Percentiles rank a stretch among this genome's conserved stretches.
These are phyloP conservation scores for Nettapus auritus DNA, from an alignment of 2,113 vertebrate genomes.

Conservation along the genomic window DNA sequence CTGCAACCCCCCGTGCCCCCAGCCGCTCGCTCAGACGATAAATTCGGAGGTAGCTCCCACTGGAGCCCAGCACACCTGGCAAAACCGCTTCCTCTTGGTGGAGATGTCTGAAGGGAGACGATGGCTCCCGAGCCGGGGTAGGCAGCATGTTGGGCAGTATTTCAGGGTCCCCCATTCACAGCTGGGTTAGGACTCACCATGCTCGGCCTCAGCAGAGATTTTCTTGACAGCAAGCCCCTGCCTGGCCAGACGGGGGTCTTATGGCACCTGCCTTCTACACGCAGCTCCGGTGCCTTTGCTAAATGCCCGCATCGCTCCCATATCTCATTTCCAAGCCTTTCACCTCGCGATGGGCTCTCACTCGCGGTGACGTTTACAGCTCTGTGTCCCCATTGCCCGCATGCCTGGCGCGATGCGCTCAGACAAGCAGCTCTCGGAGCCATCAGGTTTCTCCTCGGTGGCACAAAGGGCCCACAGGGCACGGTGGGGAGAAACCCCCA, in stretches of 20 bases:
- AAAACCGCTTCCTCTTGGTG: background rate
- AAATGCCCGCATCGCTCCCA: background rate
- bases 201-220: background rate
- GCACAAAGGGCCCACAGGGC: rapidly evolving
- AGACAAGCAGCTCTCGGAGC: background rate
- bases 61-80: rapidly evolving
- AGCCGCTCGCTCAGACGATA: rapidly evolving
- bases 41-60: background rate
- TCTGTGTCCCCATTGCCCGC: rapidly evolving
- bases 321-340: background rate
- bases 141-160: background rate
- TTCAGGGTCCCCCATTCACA: background rate
- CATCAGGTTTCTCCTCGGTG: background rate
- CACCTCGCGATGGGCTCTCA: background rate
- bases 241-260: rapidly evolving
- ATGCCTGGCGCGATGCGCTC: background rate
- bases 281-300: rapidly evolving
- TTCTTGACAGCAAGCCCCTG: background rate
- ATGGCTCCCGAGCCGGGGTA: rapidly evolving
- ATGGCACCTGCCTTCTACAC: too few relatives aligned
- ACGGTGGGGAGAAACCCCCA: background rate
- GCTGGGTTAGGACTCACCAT: background rate
- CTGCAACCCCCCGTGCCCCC: background rate
- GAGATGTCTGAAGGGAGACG: background rate
- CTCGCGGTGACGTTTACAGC: background rate